These are phyloP conservation scores for Frankliniella fusca DNA, from an alignment of 2,888 invertebrate species.

Conservation along the genomic window DNA sequence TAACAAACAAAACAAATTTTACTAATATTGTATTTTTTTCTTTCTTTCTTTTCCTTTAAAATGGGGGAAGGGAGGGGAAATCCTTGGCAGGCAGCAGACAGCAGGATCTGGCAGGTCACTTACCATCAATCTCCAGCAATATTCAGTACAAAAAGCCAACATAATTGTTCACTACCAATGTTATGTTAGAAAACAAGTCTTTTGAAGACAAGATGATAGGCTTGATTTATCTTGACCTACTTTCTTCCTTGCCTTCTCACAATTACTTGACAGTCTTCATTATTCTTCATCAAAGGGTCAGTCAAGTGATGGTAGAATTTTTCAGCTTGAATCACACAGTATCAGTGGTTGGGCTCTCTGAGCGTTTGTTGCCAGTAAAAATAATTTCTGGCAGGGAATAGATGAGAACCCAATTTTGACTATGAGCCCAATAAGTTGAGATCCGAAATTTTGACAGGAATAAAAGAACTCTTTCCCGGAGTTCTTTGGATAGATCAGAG, in stretches of 20 bases:
- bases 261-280: neutral
- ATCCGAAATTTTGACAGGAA: neutral
- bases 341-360: too few species aligned
- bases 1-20: neutral
- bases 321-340: neutral
- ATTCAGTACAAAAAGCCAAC: neutral
- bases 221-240: neutral
- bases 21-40: too few species aligned
- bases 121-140: neutral
- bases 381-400: neutral
- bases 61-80: neutral
- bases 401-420: neutral
- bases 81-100: neutral
- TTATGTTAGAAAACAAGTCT: neutral
- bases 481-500: neutral
- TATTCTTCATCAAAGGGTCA: neutral
- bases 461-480: neutral
- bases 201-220: neutral
- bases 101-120: conserved; percentile 5
- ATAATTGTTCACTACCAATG: neutral
- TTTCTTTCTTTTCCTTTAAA: too few species aligned
- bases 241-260: neutral
- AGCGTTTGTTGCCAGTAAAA: neutral
- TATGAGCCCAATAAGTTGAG: neutral
- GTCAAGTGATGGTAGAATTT: neutral